A percentile compares a stretch with the other conserved stretches of the same genome.
phyloP scores from a whole-genome alignment of 1,140 invertebrate genomes.

The Dendrolimus kikuchii region DNA sequence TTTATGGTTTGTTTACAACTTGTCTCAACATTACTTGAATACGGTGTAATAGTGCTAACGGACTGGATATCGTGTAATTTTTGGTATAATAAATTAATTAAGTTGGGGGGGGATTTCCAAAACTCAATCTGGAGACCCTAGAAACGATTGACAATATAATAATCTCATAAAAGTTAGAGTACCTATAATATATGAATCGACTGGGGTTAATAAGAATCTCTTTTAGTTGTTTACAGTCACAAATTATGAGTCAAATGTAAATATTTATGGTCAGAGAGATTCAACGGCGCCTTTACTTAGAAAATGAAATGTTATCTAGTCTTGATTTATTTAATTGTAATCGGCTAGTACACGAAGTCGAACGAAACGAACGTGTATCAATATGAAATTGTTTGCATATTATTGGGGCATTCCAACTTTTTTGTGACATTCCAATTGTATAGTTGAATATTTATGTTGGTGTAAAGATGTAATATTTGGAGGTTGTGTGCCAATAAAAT shows the following conservation, averaged over 20 bases:
- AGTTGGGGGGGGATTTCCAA: too few species aligned
- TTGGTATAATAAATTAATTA: too few species aligned
- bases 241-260: constrained; percentile 22
- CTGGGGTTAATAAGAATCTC: constrained; percentile 28
- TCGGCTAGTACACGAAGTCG: constrained; percentile 9
- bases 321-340: constrained; percentile 52
- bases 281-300: constrained; percentile 61
- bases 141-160: too few species aligned
- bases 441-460: constrained; percentile 44
- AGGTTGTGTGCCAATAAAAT: constrained; percentile 63
- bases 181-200: too few species aligned
- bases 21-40: too few species aligned
- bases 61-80: too few species aligned
- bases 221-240: constrained; percentile 10
- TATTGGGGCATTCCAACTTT: constrained; percentile 44
- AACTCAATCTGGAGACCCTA: too few species aligned
- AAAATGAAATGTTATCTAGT: constrained; percentile 46
- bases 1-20: too few species aligned
- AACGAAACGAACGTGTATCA: constrained; percentile 29
- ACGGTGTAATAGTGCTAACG: too few species aligned
- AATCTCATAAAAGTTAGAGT: too few species aligned
- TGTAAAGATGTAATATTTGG: constrained; percentile 36
- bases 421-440: constrained; percentile 51
- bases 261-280: constrained; percentile 41
- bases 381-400: constrained; percentile 22